Conservation (phyloP, 1,140 invertebrate species). For the Sycobia sp. region DNA sequence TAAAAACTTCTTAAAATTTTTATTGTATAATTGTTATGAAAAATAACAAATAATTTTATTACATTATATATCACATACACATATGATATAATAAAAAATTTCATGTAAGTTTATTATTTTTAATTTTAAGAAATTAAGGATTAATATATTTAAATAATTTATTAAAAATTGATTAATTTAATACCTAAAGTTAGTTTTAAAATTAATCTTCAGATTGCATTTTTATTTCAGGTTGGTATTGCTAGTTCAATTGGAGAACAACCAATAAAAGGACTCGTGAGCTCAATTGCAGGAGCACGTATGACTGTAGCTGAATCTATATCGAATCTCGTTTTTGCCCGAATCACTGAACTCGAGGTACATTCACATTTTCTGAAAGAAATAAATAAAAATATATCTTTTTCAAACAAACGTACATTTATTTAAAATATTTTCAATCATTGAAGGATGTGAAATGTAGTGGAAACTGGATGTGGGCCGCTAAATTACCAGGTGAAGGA, state of each 20-base stretch:
- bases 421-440: too few species aligned
- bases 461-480: constrained; percentile 99
- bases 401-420: too few species aligned
- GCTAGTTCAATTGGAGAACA: constrained; percentile 96
- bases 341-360: constrained; percentile 77
- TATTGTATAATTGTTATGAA: too few species aligned
- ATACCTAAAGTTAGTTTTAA: too few species aligned
- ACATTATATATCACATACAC: too few species aligned
- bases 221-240: constrained; percentile 82
- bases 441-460: constrained; percentile 90
- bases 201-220: too few species aligned
- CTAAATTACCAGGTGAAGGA: constrained; percentile 91
- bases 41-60: constrained; percentile 13
- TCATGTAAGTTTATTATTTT: not conserved
- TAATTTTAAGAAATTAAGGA: too few species aligned
- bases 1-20: too few species aligned
- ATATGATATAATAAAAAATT: too few species aligned
- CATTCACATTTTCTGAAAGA: not conserved
- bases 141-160: too few species aligned
- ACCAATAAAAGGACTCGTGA: constrained; percentile 89
- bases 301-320: constrained; percentile 93
- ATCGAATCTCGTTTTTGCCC: constrained; percentile 95
- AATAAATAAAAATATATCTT: too few species aligned
- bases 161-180: too few species aligned
- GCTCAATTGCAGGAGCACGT: constrained; percentile 82